Evolutionary conservation across 2,888 invertebrate species (phyloP).

Genomic region (Orthosia cruda): DNA sequence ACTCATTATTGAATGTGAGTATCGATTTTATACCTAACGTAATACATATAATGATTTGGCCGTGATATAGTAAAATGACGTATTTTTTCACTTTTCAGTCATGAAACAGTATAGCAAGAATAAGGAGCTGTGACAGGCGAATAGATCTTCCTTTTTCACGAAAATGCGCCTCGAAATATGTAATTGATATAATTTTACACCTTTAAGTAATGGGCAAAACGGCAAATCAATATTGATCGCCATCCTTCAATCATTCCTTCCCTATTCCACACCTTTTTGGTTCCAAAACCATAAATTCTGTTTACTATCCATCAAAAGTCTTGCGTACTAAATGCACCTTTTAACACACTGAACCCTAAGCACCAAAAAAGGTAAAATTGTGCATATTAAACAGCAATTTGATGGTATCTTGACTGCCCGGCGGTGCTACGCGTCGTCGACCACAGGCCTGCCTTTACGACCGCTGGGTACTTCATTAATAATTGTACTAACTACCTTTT

Average conservation of each 20-base stretch:
- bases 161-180: not conserved
- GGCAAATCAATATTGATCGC: not conserved
- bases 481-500: constrained; percentile 57
- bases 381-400: constrained; percentile 69
- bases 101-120: not conserved
- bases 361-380: constrained; percentile 52
- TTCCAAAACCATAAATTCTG: not conserved
- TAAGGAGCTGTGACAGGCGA: not conserved
- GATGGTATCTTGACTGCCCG: constrained; percentile 71
- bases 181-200: not conserved
- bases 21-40: not conserved
- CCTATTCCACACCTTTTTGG: not conserved
- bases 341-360: constrained; percentile 49
- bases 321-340: not conserved
- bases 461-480: constrained; percentile 55
- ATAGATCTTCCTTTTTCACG: no score
- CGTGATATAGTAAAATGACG: not conserved
- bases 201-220: not conserved
- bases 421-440: constrained; percentile 74
- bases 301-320: not conserved
- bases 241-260: not conserved
- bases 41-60: constrained; percentile 1
- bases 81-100: not conserved
- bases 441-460: constrained; percentile 63
- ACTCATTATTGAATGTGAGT: not conserved